A percentile compares a stretch with the other conserved stretches of the same genome.
phyloP scores from a whole-genome alignment of 92 coral and sea anemone genomes.

The Actinernus sp. region DNA sequence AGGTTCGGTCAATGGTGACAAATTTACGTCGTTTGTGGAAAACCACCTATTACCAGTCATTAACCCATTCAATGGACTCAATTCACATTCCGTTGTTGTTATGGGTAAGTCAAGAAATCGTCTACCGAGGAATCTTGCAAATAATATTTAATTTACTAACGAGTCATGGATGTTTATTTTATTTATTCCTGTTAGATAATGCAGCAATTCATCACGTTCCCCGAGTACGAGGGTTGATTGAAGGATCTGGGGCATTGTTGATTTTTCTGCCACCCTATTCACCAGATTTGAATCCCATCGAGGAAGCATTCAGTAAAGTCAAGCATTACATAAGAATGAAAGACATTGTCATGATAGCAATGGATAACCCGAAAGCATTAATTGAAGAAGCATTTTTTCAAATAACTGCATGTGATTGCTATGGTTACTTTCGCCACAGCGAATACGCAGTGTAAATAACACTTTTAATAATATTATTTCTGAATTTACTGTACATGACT shows the following conservation, averaged over 20 bases:
- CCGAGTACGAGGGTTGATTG: conserved; percentile 2
- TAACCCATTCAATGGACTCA: conserved; percentile 11
- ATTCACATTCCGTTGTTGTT: conserved; percentile 13
- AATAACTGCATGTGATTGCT: conserved; percentile 2
- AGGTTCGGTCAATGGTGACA: conserved; percentile 26
- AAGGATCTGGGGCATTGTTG: conserved; percentile 5
- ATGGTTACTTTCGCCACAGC: conserved; percentile 5
- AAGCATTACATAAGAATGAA: background rate
- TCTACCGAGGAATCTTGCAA: too few species aligned
- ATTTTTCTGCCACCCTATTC: conserved; percentile 19
- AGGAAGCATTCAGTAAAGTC: conserved; percentile 20
- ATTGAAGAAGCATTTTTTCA: conserved; percentile 4
- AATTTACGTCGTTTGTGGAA: conserved; percentile 6
- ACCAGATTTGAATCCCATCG: conserved; percentile 12
- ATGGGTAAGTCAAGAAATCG: conserved; percentile 7
- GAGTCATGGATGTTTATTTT: background rate
- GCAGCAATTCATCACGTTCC: conserved; percentile 3
- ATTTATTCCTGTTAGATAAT: background rate
- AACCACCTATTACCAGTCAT: conserved; percentile 3
- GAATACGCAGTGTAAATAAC: too few species aligned
- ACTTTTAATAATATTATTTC: too few species aligned
- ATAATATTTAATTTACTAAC: too few species aligned
- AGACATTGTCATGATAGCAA: background rate
- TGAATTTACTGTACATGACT: too few species aligned
- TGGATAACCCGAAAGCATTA: background rate